Conservation (phyloP, 2,113 vertebrate species). For the Odontesthes bonariensis region DNA sequence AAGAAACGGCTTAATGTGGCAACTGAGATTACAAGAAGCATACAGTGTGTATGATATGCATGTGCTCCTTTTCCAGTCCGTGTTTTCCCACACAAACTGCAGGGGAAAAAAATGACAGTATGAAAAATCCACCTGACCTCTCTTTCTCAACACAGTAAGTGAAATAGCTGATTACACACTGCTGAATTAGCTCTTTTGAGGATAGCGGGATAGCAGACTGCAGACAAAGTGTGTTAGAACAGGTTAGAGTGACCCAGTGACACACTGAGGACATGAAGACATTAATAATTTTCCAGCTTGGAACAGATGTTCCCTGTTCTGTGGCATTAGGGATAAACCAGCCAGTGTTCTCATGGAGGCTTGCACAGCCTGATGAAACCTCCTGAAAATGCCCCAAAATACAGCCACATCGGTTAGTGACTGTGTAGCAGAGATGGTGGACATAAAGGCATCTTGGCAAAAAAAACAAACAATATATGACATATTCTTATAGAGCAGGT, state of each 20-base stretch:
- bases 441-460: background rate
- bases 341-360: constrained; percentile 13
- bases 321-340: constrained; percentile 51
- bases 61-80: background rate
- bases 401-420: too few relatives aligned
- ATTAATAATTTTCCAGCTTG: constrained; percentile 55
- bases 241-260: constrained; percentile 64
- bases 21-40: too few relatives aligned
- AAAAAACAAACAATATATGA: background rate
- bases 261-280: constrained; percentile 52
- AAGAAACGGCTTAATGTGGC: background rate
- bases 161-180: constrained; percentile 58
- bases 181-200: constrained; percentile 7
- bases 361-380: background rate
- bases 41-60: too few relatives aligned
- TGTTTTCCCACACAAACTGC: background rate
- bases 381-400: background rate
- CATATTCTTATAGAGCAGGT: background rate
- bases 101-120: background rate
- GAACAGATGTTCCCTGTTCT: constrained; percentile 76
- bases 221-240: constrained; percentile 64
- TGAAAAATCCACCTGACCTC: constrained; percentile 41
- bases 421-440: background rate
- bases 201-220: constrained; percentile 11
- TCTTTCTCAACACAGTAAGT: constrained; percentile 1